Conservation (phyloP, 2,797 vertebrate genomes). For the Galagoides demidoff region DNA sequence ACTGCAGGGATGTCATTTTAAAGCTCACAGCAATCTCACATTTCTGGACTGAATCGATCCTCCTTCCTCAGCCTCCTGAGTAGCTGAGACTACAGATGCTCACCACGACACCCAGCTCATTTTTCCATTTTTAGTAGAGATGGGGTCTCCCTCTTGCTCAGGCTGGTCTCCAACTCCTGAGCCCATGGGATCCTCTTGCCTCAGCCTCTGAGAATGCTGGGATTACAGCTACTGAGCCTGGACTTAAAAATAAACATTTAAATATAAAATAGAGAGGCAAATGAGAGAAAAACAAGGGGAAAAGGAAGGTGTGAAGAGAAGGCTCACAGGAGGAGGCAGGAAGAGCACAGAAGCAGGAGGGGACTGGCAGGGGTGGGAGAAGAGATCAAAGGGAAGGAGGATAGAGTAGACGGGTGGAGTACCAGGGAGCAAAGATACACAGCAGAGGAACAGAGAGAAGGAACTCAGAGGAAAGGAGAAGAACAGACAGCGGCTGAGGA, state of each 20-base stretch:
- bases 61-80: too few species aligned
- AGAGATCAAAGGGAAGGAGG: neutral
- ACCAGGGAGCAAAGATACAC: neutral
- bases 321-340: neutral
- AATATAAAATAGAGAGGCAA: neutral
- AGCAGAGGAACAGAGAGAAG: neutral
- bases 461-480: neutral
- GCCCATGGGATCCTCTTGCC: too few species aligned
- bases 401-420: neutral
- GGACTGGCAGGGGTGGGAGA: fast-evolving
- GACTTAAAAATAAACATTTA: constrained; percentile 9
- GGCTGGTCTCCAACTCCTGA: too few species aligned
- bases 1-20: too few species aligned
- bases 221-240: too few species aligned
- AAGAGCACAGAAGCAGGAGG: neutral
- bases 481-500: fast-evolving
- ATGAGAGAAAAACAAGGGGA: neutral
- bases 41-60: too few species aligned
- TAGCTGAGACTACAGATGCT: too few species aligned
- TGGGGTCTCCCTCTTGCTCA: too few species aligned
- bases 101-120: too few species aligned
- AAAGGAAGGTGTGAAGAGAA: neutral
- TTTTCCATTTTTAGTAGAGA: too few species aligned
- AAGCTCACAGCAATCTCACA: too few species aligned
- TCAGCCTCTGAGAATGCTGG: too few species aligned